These are phyloP conservation scores for Pantherophis alleghaniensis DNA, from an alignment of 2,797 vertebrate species.

Conservation along the genomic window DNA sequence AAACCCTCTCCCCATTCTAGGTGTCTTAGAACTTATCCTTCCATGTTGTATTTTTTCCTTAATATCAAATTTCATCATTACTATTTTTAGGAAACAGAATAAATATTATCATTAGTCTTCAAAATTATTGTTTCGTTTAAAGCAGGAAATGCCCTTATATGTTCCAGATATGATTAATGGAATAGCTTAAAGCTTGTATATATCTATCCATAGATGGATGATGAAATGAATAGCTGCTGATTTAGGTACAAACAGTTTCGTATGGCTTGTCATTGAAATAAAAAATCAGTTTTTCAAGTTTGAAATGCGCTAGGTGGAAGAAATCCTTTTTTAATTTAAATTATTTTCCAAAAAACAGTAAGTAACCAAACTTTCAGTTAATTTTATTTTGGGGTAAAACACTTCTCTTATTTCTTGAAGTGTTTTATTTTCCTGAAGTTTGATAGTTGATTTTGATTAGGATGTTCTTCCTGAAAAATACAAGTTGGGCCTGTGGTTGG, in stretches of 20 bases:
- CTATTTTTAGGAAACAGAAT: not conserved
- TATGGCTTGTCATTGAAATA: not conserved
- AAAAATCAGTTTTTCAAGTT: rapidly evolving
- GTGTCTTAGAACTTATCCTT: not conserved
- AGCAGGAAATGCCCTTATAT: not conserved
- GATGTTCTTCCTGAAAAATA: not conserved
- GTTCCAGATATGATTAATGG: not conserved
- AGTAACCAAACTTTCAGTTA: not conserved
- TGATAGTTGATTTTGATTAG: not conserved
- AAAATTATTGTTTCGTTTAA: not conserved
- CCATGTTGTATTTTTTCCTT: not conserved
- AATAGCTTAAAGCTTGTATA: not conserved
- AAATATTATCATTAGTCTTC: not conserved
- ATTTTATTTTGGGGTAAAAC: not conserved
- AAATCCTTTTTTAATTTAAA: not conserved
- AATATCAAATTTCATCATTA: not conserved
- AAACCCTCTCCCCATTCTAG: not conserved
- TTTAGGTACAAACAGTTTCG: not conserved
- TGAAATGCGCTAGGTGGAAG: not conserved
- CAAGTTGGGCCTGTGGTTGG: not conserved
- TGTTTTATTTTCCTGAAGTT: rapidly evolving
- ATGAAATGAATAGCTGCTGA: not conserved
- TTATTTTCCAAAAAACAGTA: not conserved
- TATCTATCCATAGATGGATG: not conserved
- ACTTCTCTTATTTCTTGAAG: not conserved